Evolutionary conservation across 2,888 invertebrate genomes (phyloP).

Genomic region (Agriotes lineatus): DNA sequence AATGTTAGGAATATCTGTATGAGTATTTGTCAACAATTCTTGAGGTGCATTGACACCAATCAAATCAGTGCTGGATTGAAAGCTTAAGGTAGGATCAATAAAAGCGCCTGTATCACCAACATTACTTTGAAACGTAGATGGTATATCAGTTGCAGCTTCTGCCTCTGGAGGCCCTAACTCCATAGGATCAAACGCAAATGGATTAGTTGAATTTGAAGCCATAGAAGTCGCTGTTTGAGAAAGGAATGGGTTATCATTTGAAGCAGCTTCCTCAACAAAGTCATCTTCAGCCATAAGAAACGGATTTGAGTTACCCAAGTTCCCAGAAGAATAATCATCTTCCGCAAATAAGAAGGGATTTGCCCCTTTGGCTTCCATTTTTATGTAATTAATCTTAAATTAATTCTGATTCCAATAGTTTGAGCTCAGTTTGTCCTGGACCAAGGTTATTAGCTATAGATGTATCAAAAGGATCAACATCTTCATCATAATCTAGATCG

Average conservation of each 20-base stretch:
- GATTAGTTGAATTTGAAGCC: constrained; percentile 70
- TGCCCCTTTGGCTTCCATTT: constrained; percentile 68
- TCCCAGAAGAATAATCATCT: constrained; percentile 72
- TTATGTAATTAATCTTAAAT: constrained; percentile 63
- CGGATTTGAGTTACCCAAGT: constrained; percentile 74
- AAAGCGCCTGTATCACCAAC: constrained; percentile 26
- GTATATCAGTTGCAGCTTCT: constrained; percentile 45
- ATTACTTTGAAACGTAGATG: constrained; percentile 18
- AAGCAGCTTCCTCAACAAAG: constrained; percentile 55
- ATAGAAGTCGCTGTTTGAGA: constrained; percentile 63
- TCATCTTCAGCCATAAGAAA: constrained; percentile 73
- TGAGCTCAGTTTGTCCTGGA: constrained; percentile 83
- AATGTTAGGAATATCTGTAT: no score
- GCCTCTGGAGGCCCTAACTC: constrained; percentile 61
- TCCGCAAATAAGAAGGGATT: constrained; percentile 86
- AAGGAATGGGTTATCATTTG: constrained; percentile 79
- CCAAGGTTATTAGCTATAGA: constrained; percentile 81
- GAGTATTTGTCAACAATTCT: constrained; percentile 64
- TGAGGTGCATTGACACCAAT: constrained; percentile 39
- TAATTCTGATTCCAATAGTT: constrained; percentile 83
- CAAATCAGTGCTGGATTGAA: constrained; percentile 40
- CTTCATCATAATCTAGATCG: constrained; percentile 67
- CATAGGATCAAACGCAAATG: constrained; percentile 72
- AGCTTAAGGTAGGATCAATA: constrained; percentile 38
- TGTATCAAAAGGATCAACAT: constrained; percentile 87